Evolutionary conservation across 1,140 invertebrate species (phyloP).

Genomic region (Aleiodes sp.): DNA sequence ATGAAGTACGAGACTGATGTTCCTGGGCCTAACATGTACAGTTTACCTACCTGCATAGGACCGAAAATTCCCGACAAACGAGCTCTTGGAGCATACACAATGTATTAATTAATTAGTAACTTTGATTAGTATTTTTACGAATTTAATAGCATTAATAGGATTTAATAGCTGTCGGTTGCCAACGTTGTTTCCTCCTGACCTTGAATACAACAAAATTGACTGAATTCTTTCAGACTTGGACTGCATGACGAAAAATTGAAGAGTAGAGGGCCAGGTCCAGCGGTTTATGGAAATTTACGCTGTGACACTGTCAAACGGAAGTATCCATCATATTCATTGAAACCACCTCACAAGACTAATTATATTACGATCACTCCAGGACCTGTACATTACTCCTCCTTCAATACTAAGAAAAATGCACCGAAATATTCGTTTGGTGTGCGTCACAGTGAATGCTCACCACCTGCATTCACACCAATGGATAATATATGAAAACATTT

Average conservation of each 20-base stretch:
- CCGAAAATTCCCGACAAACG: conserved; percentile 56
- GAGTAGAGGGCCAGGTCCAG: conserved; percentile 52
- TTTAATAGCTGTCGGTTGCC: too few relatives aligned
- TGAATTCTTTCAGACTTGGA: conserved; percentile 34
- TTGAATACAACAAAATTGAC: not conserved
- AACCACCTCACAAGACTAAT: conserved; percentile 34
- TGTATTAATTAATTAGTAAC: conserved; percentile 42
- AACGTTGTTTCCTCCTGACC: not conserved
- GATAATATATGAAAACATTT: too few relatives aligned
- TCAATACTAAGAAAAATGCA: conserved; percentile 39
- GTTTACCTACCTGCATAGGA: conserved; percentile 55
- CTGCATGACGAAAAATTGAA: conserved; percentile 22
- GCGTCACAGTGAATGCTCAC: conserved; percentile 52
- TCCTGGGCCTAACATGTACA: conserved; percentile 56
- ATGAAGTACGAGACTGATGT: conserved; percentile 32
- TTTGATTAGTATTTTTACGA: too few relatives aligned
- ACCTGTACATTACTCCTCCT: conserved; percentile 49
- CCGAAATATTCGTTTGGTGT: conserved; percentile 58
- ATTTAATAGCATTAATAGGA: not conserved
- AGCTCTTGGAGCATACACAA: conserved; percentile 54
- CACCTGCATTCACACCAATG: conserved; percentile 17
- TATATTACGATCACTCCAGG: conserved; percentile 43
- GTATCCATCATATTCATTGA: conserved; percentile 53
- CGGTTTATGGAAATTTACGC: conserved; percentile 46
- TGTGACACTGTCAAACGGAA: conserved; percentile 46